These are phyloP conservation scores for Brienomyrus longianalis DNA, from an alignment of 2,113 vertebrate genomes.

Conservation along the genomic window DNA sequence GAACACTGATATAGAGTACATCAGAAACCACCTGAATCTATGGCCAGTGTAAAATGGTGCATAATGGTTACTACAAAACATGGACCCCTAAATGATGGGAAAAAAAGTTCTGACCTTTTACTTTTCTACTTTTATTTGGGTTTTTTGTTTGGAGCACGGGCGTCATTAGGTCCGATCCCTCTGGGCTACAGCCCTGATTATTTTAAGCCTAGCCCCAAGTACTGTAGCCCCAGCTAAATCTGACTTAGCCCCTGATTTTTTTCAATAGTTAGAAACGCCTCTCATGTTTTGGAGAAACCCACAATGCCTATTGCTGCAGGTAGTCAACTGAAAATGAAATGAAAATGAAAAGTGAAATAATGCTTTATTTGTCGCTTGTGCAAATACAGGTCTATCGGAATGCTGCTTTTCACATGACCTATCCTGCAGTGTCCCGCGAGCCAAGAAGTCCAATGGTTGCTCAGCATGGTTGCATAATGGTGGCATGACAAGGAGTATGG, in stretches of 20 bases:
- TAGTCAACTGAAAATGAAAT: neutral
- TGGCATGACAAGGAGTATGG: neutral
- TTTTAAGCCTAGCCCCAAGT: too few relatives aligned
- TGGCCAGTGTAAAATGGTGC: neutral
- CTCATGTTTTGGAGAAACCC: neutral
- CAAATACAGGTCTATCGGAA: neutral
- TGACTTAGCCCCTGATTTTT: too few relatives aligned
- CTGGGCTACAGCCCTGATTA: too few relatives aligned
- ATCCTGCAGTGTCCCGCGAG: neutral
- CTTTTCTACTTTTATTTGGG: neutral
- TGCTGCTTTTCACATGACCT: too few relatives aligned
- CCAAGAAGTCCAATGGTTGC: neutral
- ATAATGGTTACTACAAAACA: neutral
- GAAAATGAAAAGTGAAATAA: neutral
- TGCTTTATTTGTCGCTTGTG: neutral
- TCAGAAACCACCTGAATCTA: neutral
- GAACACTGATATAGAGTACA: neutral
- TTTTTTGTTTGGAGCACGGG: neutral
- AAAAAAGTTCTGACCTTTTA: neutral
- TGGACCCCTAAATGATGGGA: neutral
- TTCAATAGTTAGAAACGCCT: too few relatives aligned
- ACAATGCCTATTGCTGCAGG: neutral
- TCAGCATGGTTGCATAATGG: neutral
- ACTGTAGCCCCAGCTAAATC: too few relatives aligned
- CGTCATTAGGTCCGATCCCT: too few relatives aligned